Conservation (phyloP, 1,140 invertebrate genomes). For the Drosophila tristis region DNA sequence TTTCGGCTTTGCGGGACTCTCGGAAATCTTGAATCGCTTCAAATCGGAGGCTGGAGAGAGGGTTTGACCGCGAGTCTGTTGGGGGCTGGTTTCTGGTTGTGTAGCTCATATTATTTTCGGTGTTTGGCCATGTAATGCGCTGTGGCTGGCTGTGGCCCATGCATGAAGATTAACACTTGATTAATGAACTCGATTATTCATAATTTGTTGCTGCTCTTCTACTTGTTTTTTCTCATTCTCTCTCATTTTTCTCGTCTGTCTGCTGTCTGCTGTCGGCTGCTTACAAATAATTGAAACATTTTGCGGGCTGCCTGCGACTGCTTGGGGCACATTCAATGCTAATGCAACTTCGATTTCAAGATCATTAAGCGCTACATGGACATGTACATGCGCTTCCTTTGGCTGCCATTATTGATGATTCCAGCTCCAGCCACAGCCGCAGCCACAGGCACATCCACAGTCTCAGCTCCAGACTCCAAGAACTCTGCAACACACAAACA, state of each 20-base stretch:
- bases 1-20: constrained; percentile 40
- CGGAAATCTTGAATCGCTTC: neutral
- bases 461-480: neutral
- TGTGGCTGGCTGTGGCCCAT: constrained; percentile 28
- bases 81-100: constrained; percentile 28
- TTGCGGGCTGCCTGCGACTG: constrained; percentile 47
- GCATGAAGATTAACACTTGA: constrained; percentile 73
- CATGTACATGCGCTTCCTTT: constrained; percentile 79
- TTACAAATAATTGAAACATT: constrained; percentile 77
- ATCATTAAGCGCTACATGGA: constrained; percentile 75
- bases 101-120: constrained; percentile 37
- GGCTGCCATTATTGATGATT: constrained; percentile 72
- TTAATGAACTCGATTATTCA: constrained; percentile 79
- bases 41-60: constrained; percentile 14
- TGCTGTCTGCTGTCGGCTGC: constrained; percentile 19
- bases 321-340: constrained; percentile 62
- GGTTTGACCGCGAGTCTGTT: constrained; percentile 23
- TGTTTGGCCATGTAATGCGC: constrained; percentile 44
- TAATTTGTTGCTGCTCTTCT: constrained; percentile 64
- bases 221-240: neutral
- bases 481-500: constrained; percentile 12
- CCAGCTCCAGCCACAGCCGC: neutral
- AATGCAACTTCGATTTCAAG: constrained; percentile 76
- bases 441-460: neutral
- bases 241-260: constrained; percentile 7